Percentiles rank a stretch among this genome's conserved stretches.
phyloP scores from a whole-genome alignment of 1,140 invertebrate species.

The Drosophila neocordata region DNA sequence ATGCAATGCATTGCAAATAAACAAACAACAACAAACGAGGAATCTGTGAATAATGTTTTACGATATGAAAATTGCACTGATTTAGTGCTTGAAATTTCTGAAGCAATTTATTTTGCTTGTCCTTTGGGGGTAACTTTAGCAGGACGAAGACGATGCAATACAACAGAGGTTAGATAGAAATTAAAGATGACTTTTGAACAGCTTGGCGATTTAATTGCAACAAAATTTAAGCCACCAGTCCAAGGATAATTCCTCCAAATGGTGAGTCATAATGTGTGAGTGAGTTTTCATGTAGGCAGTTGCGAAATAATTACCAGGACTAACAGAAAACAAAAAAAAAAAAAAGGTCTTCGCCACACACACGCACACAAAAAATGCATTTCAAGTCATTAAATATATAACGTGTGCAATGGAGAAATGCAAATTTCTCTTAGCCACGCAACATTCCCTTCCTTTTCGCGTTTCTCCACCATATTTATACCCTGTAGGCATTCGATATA shows the following conservation, averaged over 20 bases:
- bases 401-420: constrained; percentile 6
- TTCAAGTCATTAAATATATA: constrained; percentile 20
- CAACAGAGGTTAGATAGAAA: neutral
- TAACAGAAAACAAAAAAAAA: neutral
- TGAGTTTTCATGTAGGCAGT: constrained; percentile 6
- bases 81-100: constrained; percentile 62
- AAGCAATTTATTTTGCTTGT: constrained; percentile 49
- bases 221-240: neutral
- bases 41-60: constrained; percentile 68
- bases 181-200: constrained; percentile 1
- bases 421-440: constrained; percentile 15
- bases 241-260: neutral
- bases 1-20: constrained; percentile 63
- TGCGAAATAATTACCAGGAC: constrained; percentile 4
- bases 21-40: constrained; percentile 41
- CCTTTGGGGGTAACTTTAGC: neutral
- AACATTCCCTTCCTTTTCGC: neutral
- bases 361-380: constrained; percentile 18
- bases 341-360: too few relatives aligned
- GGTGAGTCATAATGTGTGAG: constrained; percentile 3
- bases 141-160: neutral
- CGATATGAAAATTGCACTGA: constrained; percentile 74
- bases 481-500: neutral
- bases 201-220: neutral
- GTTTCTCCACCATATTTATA: neutral